Conservation (phyloP, 2,888 invertebrate genomes). For the Drosophila quinaria region DNA sequence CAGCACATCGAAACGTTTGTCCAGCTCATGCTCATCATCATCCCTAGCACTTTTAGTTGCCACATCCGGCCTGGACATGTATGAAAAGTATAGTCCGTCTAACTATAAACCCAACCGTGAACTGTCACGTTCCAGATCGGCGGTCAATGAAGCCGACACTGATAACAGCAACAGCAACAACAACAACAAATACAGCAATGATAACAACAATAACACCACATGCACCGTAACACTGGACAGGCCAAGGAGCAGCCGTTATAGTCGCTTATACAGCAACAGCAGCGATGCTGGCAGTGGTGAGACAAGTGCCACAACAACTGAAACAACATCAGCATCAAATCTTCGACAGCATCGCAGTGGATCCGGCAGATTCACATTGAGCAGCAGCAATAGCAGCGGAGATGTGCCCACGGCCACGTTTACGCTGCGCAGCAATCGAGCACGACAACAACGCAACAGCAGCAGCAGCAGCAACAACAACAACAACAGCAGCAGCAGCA, state of each 20-base stretch:
- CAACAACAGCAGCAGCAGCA: not conserved
- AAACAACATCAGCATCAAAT: conserved; percentile 21
- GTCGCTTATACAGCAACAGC: conserved; percentile 72
- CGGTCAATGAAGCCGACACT: conserved; percentile 71
- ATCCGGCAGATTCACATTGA: conserved; percentile 62
- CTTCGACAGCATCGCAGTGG: conserved; percentile 31
- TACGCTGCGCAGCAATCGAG: conserved; percentile 77
- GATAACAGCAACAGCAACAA: conserved; percentile 34
- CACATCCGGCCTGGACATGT: conserved; percentile 89
- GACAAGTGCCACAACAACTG: conserved; percentile 23
- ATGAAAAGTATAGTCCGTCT: conserved; percentile 91
- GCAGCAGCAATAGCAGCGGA: conserved; percentile 71
- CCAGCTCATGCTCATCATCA: conserved; percentile 85
- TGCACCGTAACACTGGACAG: conserved; percentile 68
- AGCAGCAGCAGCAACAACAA: conserved; percentile 13
- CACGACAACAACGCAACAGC: conserved; percentile 40
- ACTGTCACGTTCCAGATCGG: conserved; percentile 86
- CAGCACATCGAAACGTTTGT: conserved; percentile 72
- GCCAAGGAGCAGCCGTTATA: conserved; percentile 79
- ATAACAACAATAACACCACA: conserved; percentile 30
- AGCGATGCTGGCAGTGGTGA: conserved; percentile 57
- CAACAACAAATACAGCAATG: conserved; percentile 25
- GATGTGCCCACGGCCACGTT: conserved; percentile 83
- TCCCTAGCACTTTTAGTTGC: conserved; percentile 87
- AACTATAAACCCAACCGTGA: conserved; percentile 89